Base-by-base conservation (phyloP, 2,888 invertebrate species). In the Dendrolimus houi region DNA sequence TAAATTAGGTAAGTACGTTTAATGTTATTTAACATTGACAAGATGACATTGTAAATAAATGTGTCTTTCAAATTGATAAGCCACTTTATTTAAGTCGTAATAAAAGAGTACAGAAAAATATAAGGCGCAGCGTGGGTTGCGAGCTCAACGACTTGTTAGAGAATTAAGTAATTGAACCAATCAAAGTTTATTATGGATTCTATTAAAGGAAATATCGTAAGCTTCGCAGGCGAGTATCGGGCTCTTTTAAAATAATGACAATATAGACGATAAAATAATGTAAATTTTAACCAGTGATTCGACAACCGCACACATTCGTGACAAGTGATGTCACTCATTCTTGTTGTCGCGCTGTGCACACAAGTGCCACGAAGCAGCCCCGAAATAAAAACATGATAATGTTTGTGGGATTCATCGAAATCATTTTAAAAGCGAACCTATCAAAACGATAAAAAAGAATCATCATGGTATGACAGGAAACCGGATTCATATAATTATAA, bases 281-380 rank as follows among this genome's bases (percentile, higher is more conserved):
- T 60, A 59, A 56, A 65, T 67, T 67, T 65, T 64, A 62, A 62
- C 62, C 62, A 64, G 53, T 57, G 58, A 62, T 64, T 65, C 60
- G 58, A 62, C 61, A 60, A 59, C 60, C 63, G 64, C 64, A 68
- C 71, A 75, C 76, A 79, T 81, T 80, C 69, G 71, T 69, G 68
- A 72, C 72, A 75, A 75, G 72, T 85, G 85, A 85, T 83, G 85
- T 87, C 85, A 85, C 79, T 79, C 70, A 72, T 71, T 68, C 70
- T 71, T 70, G 74, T 74, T 77, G 81, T 83, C 79, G 79, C 74
- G 71, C 76, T 81, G 72, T 79, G 77, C 62, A 60, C 74, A 79
- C 82, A 84, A 83, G 80, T 80, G 81, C 62, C 70, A 64, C 63
- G 67, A 63, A 61, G 62, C 66, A 69, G 65, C 62, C 62, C 67